Conservation (phyloP, 1,140 invertebrate species). For the Euura lappo region DNA sequence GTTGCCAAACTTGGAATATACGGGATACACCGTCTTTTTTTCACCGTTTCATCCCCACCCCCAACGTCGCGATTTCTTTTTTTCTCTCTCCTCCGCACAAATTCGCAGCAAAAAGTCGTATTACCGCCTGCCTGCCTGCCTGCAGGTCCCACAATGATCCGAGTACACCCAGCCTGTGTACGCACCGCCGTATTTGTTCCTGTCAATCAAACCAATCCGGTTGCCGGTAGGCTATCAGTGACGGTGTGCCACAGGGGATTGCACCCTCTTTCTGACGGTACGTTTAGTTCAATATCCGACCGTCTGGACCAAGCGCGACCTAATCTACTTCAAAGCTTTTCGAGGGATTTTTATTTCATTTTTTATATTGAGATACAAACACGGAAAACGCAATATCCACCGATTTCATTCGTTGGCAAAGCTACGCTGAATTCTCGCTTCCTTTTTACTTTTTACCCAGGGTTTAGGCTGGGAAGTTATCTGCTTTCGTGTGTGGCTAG, state of each 20-base stretch:
- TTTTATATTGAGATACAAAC: constrained; percentile 12
- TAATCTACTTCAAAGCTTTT: constrained; percentile 30
- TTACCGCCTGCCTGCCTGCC: too few relatives aligned
- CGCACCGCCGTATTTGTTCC: constrained; percentile 34
- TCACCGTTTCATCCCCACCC: too few relatives aligned
- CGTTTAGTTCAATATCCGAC: constrained; percentile 30
- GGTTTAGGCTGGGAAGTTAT: too few relatives aligned
- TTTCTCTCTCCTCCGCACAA: too few relatives aligned
- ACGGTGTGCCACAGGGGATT: constrained; percentile 5
- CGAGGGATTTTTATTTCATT: background rate
- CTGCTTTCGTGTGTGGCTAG: too few relatives aligned
- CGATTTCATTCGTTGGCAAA: too few relatives aligned
- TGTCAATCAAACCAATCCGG: constrained; percentile 39
- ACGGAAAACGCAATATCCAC: constrained; percentile 12
- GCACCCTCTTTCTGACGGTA: constrained; percentile 15
- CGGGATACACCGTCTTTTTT: too few relatives aligned
- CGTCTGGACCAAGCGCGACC: constrained; percentile 17
- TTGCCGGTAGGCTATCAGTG: constrained; percentile 13
- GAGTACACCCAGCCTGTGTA: too few relatives aligned
- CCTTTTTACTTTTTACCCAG: too few relatives aligned
- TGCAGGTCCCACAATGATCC: too few relatives aligned
- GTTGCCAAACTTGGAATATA: constrained; percentile 29
- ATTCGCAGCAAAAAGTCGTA: too few relatives aligned
- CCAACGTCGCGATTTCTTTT: background rate
- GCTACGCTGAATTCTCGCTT: too few relatives aligned